Evolutionary conservation across 2,113 vertebrate genomes (phyloP), one percentile per base, ranked within the genome.

Genomic region (Periophthalmodon schlosseri): DNA sequence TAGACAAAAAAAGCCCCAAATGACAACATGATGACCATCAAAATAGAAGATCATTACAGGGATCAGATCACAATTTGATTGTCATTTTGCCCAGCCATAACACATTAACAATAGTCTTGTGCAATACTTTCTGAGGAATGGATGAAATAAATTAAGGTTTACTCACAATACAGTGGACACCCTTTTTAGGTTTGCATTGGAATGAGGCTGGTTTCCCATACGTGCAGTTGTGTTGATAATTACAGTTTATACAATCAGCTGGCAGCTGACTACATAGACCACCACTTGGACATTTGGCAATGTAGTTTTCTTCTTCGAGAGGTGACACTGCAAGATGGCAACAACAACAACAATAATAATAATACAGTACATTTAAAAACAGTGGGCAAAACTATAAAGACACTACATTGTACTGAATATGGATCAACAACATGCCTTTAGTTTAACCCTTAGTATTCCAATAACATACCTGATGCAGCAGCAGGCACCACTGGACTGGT

Each of bases 121-220:
- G 36, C 14, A 77, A 0, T 10, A 9, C 16, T 36, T 47, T 4
- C 4, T 7, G 70, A 15, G 57, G n/a, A 14, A 8, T 23, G 18
- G 49, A 23, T 10, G 23, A 0, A 4, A 34, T 11, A 50, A 47
- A 10, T 13, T 28, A 36, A 64, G 1, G 57, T 56, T 11, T 39
- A 0, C 97, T 96, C 89, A 99, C 97, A 72, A 95, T 74, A 78
- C 97, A 99, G 28, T 96, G 95, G 46, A 99, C 94, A 0, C 93
- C 93, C 3, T 92, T 92, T 68, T 94, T 96, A 75, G 95, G 87
- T 52, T 70, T 91, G 85, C 97, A 99, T 75, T 93, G 92, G 86
- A 96, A 97, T 57, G 90, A 83, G 2, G 91, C 91, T 0, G 82
- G 86, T 80, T 94, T 97, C 69, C 95, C 96, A 63, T 98, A 99